phyloP scores from a whole-genome alignment of 1,140 invertebrate genomes.

The Zaprionus lachaisei region DNA sequence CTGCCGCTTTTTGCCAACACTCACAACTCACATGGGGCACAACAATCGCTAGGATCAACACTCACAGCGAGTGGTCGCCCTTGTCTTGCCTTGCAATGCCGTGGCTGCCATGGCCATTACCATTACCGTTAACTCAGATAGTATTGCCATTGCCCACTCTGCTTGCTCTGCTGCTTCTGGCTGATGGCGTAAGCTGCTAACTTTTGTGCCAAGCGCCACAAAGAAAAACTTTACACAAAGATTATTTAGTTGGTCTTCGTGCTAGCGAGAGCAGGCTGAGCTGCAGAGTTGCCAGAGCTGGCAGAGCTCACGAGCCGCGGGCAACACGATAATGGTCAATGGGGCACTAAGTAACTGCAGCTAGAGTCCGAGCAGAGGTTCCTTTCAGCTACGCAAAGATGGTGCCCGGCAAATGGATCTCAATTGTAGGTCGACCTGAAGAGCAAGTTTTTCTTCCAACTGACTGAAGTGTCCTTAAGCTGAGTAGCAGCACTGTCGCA shows the following conservation, averaged over 20 bases:
- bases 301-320: neutral
- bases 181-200: slow-evolving; percentile 27
- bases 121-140: slow-evolving; percentile 5
- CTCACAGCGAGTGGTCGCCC: slow-evolving; percentile 32
- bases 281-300: neutral
- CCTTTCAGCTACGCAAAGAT: neutral
- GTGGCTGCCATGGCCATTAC: neutral
- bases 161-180: neutral
- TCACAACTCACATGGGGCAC: slow-evolving; percentile 31
- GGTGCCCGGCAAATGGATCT: neutral
- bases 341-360: slow-evolving; percentile 18
- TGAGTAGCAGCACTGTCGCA: too few relatives aligned
- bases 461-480: too few relatives aligned
- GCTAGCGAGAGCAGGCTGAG: neutral
- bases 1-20: slow-evolving; percentile 22
- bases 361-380: neutral
- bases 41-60: slow-evolving; percentile 34
- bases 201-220: slow-evolving; percentile 42
- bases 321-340: slow-evolving; percentile 20
- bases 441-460: neutral
- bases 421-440: neutral
- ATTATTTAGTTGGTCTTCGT: slow-evolving; percentile 58
- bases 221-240: slow-evolving; percentile 69
- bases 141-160: neutral
- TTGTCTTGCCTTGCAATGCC: neutral